A percentile compares a stretch with the other conserved stretches of the same genome.
Evolutionary conservation across 2,888 invertebrate genomes (phyloP).

Genomic region (Dasysyrphus tricinctus): DNA sequence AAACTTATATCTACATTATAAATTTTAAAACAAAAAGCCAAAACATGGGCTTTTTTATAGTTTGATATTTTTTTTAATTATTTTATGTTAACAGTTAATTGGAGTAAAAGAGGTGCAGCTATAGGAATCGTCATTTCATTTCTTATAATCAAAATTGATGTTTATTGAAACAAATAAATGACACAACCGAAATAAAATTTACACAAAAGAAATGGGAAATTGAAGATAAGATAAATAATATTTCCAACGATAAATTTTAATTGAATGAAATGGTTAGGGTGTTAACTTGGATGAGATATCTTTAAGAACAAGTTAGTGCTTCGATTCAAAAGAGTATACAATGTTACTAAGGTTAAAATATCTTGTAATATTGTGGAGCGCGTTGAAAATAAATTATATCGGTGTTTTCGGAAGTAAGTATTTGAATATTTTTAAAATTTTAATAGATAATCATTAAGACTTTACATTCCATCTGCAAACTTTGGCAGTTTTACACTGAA

Average conservation of each 20-base stretch:
- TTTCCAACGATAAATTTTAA: neutral
- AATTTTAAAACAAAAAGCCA: too few relatives aligned
- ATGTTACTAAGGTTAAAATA: neutral
- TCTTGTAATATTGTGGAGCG: neutral
- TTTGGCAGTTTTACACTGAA: too few relatives aligned
- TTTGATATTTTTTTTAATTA: neutral
- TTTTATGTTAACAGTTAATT: neutral
- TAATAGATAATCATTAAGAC: too few relatives aligned
- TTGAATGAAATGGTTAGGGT: neutral
- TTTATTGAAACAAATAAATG: slow-evolving; percentile 18
- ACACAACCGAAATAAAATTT: neutral
- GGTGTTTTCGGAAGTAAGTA: neutral
- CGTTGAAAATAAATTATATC: neutral
- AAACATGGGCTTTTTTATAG: too few relatives aligned
- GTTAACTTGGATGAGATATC: neutral
- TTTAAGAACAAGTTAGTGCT: neutral
- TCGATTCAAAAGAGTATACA: neutral
- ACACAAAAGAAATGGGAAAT: slow-evolving; percentile 4
- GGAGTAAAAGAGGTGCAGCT: slow-evolving; percentile 2
- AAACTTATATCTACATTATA: too few relatives aligned
- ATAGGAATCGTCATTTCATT: neutral
- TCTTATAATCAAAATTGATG: slow-evolving; percentile 4
- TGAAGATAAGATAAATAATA: neutral
- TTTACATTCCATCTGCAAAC: too few relatives aligned
- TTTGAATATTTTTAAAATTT: neutral